Evolutionary conservation across 2,113 vertebrate genomes (phyloP).

Genomic region (Sorex fumeus): DNA sequence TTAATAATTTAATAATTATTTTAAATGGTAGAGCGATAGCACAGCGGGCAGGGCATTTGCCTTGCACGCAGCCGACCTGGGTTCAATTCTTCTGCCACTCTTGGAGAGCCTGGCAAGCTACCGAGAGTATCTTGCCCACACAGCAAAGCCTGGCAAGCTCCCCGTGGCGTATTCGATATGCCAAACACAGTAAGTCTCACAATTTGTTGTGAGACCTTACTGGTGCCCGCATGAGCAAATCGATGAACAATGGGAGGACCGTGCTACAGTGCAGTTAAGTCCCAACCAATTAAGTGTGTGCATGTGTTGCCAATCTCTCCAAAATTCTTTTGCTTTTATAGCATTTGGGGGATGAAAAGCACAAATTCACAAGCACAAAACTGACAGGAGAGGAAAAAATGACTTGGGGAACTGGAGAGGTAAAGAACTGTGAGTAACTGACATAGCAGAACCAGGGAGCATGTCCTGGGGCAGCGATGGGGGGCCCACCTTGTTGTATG

Average conservation of each 20-base stretch:
- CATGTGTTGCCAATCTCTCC: conserved; percentile 9
- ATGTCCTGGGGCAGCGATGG: not conserved
- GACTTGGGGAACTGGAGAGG: not conserved
- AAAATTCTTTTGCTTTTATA: not conserved
- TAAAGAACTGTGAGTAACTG: not conserved
- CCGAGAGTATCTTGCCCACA: too few relatives aligned
- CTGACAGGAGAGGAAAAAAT: not conserved
- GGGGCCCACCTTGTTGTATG: not conserved
- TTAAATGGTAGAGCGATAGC: too few relatives aligned
- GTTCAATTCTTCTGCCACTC: too few relatives aligned
- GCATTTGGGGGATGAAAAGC: not conserved
- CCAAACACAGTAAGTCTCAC: too few relatives aligned
- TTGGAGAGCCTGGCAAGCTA: too few relatives aligned
- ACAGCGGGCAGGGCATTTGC: too few relatives aligned
- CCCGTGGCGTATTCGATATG: too few relatives aligned
- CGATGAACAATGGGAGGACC: too few relatives aligned
- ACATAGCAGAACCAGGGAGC: not conserved
- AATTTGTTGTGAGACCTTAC: too few relatives aligned
- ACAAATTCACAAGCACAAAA: conserved; percentile 55
- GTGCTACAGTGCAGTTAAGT: conserved; percentile 65
- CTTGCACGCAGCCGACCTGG: too few relatives aligned
- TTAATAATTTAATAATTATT: not conserved
- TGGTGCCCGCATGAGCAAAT: too few relatives aligned
- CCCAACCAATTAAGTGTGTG: conserved; percentile 26
- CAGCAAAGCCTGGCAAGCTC: too few relatives aligned